Evolutionary conservation across 1,140 invertebrate genomes (phyloP), one percentile per base, ranked within the genome.

Genomic region (Lordiphosa mommai): DNA sequence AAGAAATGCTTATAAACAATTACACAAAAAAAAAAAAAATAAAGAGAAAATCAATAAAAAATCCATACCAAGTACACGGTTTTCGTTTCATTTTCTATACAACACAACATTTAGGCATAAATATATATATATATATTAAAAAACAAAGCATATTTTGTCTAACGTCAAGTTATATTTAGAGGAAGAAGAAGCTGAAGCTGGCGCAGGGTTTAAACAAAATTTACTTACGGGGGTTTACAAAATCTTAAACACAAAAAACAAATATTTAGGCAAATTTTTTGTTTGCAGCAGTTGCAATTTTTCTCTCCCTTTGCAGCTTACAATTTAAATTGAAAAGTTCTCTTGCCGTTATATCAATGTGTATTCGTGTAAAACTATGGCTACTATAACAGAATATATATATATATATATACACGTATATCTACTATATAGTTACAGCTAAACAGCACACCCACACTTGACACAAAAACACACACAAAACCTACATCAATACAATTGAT

Each of bases 111-210:
- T 50, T 74, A 77, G 73, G 53, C 57, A 73, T 69, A 48, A 55
- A 73, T 16, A 46, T 43, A 60, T 34, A 58, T 33, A 51, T 58
- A 46, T 33, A 61, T 56, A 46, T 56, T 51, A 55, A 68, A 57
- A 50, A 32, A 16, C 60, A 74, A 67, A 55, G 59, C 48, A 79
- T 79, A 79, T 79, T 79, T 79, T 79, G 74, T 80, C 69, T 79
- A 79, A 79, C 73, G 69, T 79, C 68, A 60, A 73, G 74, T 79
- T 72, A 64, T 74, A 70, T 79, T 79, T 66, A 79, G 64, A 79
- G 34, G 32, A 59, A 64, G 48, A 44, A 29, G 48, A 30, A 49
- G 48, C 52, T 48, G 53, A 32, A 20, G 50, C 47, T 58, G 48
- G 23, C 32, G 46, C 17, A 36, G 37, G 55, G 56, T 61, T 61